A percentile compares a stretch with the other conserved stretches of the same genome.
Evolutionary conservation across 2,797 vertebrate genomes (phyloP).

Genomic region (Pristis pectinata): DNA sequence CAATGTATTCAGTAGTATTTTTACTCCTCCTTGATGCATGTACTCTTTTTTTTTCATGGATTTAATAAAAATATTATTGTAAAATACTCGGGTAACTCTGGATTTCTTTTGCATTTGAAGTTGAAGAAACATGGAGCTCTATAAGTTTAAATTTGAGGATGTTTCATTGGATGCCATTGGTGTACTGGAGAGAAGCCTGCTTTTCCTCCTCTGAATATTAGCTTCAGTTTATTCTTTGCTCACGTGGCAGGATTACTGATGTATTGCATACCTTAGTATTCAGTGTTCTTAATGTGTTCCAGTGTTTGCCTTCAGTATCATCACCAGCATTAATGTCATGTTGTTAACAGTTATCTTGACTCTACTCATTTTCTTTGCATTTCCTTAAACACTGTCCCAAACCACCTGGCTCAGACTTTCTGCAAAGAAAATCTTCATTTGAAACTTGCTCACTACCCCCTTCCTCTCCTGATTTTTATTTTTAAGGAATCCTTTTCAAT

Average conservation of each 20-base stretch:
- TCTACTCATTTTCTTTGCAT: background rate
- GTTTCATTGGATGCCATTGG: background rate
- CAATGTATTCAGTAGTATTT: too few relatives aligned
- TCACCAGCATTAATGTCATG: background rate
- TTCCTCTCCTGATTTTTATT: background rate
- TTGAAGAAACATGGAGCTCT: background rate
- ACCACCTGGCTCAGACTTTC: background rate
- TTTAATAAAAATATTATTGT: too few relatives aligned
- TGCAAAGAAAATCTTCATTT: background rate
- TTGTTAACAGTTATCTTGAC: background rate
- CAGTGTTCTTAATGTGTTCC: background rate
- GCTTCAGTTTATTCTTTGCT: background rate
- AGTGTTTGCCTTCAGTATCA: background rate
- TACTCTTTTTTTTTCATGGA: too few relatives aligned
- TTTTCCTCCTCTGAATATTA: background rate
- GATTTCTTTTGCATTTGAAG: background rate
- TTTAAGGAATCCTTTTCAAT: conserved; percentile 76
- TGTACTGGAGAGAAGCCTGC: background rate
- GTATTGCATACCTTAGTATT: background rate
- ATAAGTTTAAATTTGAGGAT: background rate
- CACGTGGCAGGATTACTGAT: background rate
- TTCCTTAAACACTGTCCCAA: background rate
- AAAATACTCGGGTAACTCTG: background rate
- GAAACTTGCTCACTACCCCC: background rate
- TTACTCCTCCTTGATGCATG: too few relatives aligned